Evolutionary conservation across 2,113 vertebrate species (phyloP), one percentile per base, ranked within the genome.

Genomic region (Rhea americana): DNA sequence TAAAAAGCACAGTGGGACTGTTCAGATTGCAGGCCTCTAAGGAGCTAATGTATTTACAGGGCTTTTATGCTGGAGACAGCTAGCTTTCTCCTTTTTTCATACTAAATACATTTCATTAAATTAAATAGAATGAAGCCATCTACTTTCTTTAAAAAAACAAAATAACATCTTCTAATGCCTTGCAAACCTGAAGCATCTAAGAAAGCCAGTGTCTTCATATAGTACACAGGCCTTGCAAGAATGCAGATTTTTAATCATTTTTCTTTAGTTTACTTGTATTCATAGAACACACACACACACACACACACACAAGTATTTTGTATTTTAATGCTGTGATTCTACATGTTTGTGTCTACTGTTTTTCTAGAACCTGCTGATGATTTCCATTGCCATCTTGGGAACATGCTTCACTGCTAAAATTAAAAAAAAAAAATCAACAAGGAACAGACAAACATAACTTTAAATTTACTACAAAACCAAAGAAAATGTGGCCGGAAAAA

Each of bases 1-100:
- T 96, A 89, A 95, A 97, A 96, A 95, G 95, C 88, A 92, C 50
- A 50, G 51, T 59, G 87, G 76, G 70, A 82, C 50, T 71, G 85
- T 96, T 97, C 87, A 84, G 87, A 94, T 87, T 97, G 87, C 94
- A 94, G 93, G 78, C 95, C 90, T 96, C 93, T 96, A 92, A 95
- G 89, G 86, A 97, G 47, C 94, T 97, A 97, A 98, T 95, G 92
- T 87, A 96, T 94, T 98, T 97, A 97, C 91, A 93, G 92, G 95
- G 97, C 97, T 98, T 97, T 98, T 97, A 97, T 96, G 90, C 87
- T 97, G 96, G 96, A 98, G 97, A 96, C 97, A 97, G 97, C 85
- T 95, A 96, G 94, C 91, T 94, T 95, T 97, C 68, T 83, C 82
- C 89, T 88, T 96, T 97, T 93, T 90, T 94, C 83, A 85, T 95